Base-by-base conservation (phyloP, 2,797 vertebrate species). In the Sebastes hopkinsi region DNA sequence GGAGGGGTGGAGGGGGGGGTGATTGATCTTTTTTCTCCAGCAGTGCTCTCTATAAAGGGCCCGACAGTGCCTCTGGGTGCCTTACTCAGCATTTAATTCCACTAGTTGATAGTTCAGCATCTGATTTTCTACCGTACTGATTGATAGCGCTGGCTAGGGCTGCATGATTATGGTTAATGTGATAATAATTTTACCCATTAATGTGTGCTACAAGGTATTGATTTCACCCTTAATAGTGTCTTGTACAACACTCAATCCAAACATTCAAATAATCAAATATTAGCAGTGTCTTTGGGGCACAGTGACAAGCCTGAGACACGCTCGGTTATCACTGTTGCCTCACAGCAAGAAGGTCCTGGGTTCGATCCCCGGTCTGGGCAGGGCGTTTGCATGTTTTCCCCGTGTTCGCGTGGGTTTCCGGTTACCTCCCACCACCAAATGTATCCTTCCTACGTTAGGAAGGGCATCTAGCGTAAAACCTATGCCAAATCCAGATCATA, bases 31-130 rank as follows among this genome's bases (percentile, higher is more conserved):
- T 62, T 75, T 84, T 67, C 66, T 81, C 70, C 60, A 77, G 85
- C 87, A 80, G 67, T 86, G 87, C 79, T 90, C 85, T 92, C 85
- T 81, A 42, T 22, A 67, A 81, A 81, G 10, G 61, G 69, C 56
- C 58, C 6, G 1, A 23, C 4, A 5, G 71, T 58, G 80, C 76
- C 80, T 81, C 82, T 75, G 82, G 74, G 77, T 77, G 27, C 60
- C 72, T 79, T n/a, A 50, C n/a, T 88, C 70, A 75, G 82, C 79
- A 23, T 83, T 74, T 83, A 27, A 72, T 69, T 68, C 54, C 34
- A 42, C 74, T 52, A 25, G 71, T 79, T 83, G 67, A 61, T 62
- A 50, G 36, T 72, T 70, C 46, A 52, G 10, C 38, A 56, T 65
- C 61, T 72, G 36, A 38, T 77, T 81, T 76, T 72, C 30, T 23